Base-by-base conservation (phyloP, 1,140 invertebrate genomes). In the Micrasema longulum region DNA sequence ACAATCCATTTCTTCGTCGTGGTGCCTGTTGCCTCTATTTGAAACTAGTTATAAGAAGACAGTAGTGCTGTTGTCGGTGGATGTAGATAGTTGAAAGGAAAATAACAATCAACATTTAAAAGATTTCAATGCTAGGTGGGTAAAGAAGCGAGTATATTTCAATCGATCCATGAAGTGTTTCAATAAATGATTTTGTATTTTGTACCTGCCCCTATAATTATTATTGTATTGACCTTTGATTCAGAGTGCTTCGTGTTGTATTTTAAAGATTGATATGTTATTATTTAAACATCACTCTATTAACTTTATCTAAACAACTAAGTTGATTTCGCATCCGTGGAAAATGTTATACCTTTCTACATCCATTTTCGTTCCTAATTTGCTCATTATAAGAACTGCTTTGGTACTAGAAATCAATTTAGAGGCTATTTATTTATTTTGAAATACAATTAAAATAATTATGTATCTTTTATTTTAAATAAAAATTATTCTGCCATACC, bases 101-200 rank as follows among this genome's bases (percentile, higher is more conserved):
- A n/a, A 47, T 47, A 16, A 47, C 16, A 23, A 52, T 20, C 10
- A 23, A 11, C 16, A 22, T 18, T 52, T 52, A 1, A 20, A 52
- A 22, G 48, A 18, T 52, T 23, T 52, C 20, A 23, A 22, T 4
- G 26, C 26, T 31, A 31, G 26, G 7, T 31, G 7, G 26, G 7
- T 38, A 41, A 11, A 60, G 55, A 22, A 35, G 11, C 12, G 35
- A 35, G 36, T 31, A 60, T 60, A 60, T 60, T 60, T 60, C 38
- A 60, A 60, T 60, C 55, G 55, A 60, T 60, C 41, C 36, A 60
- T 0, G n/a, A 60, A 43, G 55, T 60, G 55, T 60, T 60, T 60
- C 55, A 60, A 60, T 60, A 41, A 60, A 41, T 16, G 31, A 26
- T 14, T 38, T 31, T n/a, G n/a, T n/a, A 10, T 3, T 31, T 31